phyloP scores from a whole-genome alignment of 2,113 vertebrate genomes.

The Procavia capensis region DNA sequence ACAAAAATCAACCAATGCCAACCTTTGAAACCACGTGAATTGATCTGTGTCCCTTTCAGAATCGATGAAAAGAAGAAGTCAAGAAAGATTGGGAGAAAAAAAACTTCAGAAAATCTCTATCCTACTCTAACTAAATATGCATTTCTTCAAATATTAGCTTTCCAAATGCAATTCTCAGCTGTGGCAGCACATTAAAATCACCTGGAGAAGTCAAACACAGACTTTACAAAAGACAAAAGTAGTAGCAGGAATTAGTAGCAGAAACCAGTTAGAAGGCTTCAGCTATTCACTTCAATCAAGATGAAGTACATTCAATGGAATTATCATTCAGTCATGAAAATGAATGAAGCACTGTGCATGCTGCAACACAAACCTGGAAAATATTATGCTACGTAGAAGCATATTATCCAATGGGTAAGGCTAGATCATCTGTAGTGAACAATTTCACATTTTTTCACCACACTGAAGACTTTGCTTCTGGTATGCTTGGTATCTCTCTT shows the following conservation, averaged over 20 bases:
- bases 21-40: conserved; percentile 40
- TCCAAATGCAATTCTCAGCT: not conserved
- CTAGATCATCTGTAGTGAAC: too few species aligned
- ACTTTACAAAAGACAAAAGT: not conserved
- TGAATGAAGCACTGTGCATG: not conserved
- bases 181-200: not conserved
- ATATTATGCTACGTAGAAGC: not conserved
- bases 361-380: not conserved
- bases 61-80: not conserved
- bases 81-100: not conserved
- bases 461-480: too few species aligned
- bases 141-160: conserved; percentile 16
- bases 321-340: not conserved
- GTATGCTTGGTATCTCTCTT: too few species aligned
- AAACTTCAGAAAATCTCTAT: not conserved
- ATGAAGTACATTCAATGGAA: not conserved
- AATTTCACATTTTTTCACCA: too few species aligned
- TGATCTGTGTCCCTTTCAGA: not conserved
- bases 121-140: not conserved
- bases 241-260: not conserved
- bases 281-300: not conserved
- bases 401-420: too few species aligned
- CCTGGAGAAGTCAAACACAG: not conserved
- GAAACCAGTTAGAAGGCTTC: conserved; percentile 14
- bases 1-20: conserved; percentile 23